These are phyloP conservation scores for Agriopis aurantiaria DNA, from an alignment of 2,888 invertebrate species.

Conservation along the genomic window DNA sequence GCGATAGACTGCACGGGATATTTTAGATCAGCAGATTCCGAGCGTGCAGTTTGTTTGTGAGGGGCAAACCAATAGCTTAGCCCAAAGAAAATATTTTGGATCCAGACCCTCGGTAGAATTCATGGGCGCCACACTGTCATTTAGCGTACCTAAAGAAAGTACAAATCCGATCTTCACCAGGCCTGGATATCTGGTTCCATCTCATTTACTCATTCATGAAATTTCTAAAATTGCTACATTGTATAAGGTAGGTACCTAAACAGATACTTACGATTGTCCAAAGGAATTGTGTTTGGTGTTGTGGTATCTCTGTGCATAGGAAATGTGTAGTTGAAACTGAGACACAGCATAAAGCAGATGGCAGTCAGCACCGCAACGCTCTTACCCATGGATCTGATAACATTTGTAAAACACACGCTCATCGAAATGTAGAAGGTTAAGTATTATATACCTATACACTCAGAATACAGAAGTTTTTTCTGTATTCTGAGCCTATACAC, in stretches of 20 bases:
- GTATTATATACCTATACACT: too few species aligned
- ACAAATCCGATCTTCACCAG: neutral
- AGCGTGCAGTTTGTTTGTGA: neutral
- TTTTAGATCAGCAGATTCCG: too few species aligned
- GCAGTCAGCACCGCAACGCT: constrained; percentile 59
- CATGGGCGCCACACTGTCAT: neutral
- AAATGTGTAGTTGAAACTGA: constrained; percentile 73
- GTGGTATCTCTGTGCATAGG: constrained; percentile 61
- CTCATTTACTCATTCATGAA: neutral
- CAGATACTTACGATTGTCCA: constrained; percentile 19
- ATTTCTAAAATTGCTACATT: neutral
- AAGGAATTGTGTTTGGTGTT: constrained; percentile 24
- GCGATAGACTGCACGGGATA: too few species aligned
- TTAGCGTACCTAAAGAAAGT: neutral
- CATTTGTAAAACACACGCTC: constrained; percentile 4
- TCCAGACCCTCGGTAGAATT: neutral
- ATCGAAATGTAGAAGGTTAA: neutral
- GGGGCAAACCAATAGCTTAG: neutral
- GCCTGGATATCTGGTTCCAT: neutral
- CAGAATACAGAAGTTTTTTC: too few species aligned
- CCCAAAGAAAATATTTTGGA: neutral
- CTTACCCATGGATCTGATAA: constrained; percentile 56
- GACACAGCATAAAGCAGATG: constrained; percentile 64
- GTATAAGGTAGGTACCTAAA: neutral
- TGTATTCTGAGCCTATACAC: too few species aligned